Evolutionary conservation across 2,113 vertebrate genomes (phyloP).

Genomic region (Rallus limicola): DNA sequence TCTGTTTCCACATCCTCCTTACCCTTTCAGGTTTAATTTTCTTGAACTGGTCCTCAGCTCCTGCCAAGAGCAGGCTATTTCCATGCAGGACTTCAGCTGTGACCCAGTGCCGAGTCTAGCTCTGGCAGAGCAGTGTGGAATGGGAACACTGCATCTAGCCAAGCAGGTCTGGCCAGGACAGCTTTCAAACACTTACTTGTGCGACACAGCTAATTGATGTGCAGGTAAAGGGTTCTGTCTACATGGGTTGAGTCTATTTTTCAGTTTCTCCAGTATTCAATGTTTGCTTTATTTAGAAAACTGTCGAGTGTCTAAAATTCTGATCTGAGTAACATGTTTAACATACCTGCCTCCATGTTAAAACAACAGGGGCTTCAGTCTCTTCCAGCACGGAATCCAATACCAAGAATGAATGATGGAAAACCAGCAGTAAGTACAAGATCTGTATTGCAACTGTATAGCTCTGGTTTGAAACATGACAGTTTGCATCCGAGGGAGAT

Average conservation of each 20-base stretch:
- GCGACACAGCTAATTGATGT: background rate
- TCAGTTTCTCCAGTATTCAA: background rate
- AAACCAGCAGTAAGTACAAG: conserved; percentile 77
- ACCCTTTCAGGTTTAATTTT: background rate
- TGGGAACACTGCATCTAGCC: background rate
- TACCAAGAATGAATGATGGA: conserved; percentile 33
- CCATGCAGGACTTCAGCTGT: background rate
- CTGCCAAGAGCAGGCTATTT: background rate
- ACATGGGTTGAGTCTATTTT: background rate
- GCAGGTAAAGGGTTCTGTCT: background rate
- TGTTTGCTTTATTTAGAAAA: background rate
- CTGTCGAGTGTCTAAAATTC: background rate
- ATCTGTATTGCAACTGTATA: background rate
- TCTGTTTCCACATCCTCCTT: background rate
- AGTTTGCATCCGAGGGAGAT: background rate
- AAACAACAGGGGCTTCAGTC: conserved; percentile 60
- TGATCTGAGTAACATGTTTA: background rate
- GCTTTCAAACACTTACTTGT: background rate
- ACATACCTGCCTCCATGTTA: background rate
- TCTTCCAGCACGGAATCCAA: conserved; percentile 47
- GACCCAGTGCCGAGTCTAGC: fast-evolving
- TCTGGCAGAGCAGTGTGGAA: background rate
- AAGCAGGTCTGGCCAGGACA: background rate
- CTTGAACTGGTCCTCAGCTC: background rate
- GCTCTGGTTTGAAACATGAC: background rate